Percentiles rank a stretch among this genome's conserved stretches.
These are phyloP conservation scores for Chloebia gouldiae DNA, from an alignment of 2,113 vertebrate species.

Conservation along the genomic window DNA sequence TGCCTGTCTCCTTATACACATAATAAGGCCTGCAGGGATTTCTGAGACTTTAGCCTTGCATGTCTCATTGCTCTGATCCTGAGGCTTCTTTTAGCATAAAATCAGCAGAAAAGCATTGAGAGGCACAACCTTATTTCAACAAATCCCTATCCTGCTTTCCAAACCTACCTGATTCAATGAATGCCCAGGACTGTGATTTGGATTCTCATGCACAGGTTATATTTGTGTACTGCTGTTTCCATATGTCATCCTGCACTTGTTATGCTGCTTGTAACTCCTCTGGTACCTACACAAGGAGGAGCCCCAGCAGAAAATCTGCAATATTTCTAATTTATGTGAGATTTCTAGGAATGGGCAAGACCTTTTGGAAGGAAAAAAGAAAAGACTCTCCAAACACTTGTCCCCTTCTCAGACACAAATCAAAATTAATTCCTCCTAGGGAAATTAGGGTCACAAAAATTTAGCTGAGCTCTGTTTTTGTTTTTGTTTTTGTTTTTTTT, in stretches of 20 bases:
- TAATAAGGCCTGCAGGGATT: slow-evolving; percentile 54
- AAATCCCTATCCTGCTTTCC: background rate
- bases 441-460: background rate
- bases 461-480: background rate
- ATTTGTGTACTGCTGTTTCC: background rate
- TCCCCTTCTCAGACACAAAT: background rate
- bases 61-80: slow-evolving; percentile 39
- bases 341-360: background rate
- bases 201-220: background rate
- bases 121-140: slow-evolving; percentile 29
- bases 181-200: slow-evolving; percentile 5
- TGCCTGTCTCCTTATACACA: slow-evolving; percentile 15
- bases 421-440: background rate
- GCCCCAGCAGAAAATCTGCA: background rate
- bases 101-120: slow-evolving; percentile 6
- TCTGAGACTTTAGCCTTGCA: slow-evolving; percentile 11
- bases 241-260: background rate
- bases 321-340: background rate
- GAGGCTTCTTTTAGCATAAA: slow-evolving; percentile 48
- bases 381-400: background rate
- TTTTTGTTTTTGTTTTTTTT: no score
- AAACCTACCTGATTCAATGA: background rate
- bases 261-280: background rate
- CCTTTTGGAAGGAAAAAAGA: background rate
- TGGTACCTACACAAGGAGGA: background rate